These are phyloP conservation scores for Forbesichthys agassizii DNA, from an alignment of 2,113 vertebrate genomes.

Conservation along the genomic window DNA sequence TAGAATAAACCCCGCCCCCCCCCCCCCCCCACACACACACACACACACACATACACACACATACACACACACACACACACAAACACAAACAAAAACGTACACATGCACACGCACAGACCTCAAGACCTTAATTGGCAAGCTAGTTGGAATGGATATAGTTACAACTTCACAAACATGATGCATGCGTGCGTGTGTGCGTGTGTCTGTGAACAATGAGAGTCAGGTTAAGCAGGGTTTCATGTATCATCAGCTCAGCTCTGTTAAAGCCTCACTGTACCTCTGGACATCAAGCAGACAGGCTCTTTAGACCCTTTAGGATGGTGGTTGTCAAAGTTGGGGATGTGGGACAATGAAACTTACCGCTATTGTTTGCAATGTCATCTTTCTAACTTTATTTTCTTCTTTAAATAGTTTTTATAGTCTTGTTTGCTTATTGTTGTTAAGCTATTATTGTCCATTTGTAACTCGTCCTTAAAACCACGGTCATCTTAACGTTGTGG, in stretches of 20 bases:
- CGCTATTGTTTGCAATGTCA: no score
- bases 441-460: no score
- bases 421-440: no score
- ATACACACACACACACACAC: constrained; percentile 9
- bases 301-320: no score
- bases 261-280: background rate
- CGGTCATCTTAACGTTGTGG: no score
- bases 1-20: no score
- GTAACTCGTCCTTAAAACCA: no score
- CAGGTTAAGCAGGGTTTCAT: background rate
- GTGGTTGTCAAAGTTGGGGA: no score
- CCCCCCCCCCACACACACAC: background rate
- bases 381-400: no score
- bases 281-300: constrained; percentile 1
- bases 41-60: no score
- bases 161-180: background rate
- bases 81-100: background rate
- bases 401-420: no score
- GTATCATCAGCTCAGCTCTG: background rate
- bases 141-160: constrained; percentile 3
- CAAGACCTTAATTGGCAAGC: constrained; percentile 1
- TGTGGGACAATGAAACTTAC: no score
- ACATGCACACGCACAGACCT: constrained; percentile 3
- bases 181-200: background rate
- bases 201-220: background rate